A percentile compares a stretch with the other conserved stretches of the same genome.
phyloP scores from a whole-genome alignment of 1,140 invertebrate species.

The Eupeodes corollae region DNA sequence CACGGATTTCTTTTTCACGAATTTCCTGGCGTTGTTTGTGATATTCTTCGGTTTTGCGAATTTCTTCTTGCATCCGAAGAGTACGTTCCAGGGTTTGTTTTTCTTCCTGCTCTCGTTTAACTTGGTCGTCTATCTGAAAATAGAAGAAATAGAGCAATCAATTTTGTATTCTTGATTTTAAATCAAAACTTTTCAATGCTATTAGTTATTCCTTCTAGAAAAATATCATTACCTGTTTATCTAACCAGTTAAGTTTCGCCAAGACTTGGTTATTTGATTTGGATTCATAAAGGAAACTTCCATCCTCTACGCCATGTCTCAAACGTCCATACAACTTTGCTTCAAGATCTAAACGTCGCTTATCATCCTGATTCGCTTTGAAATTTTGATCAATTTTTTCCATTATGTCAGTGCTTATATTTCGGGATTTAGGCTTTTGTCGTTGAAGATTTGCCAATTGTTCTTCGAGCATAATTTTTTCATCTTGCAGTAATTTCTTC shows the following conservation, averaged over 20 bases:
- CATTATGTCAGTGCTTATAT: slow-evolving; percentile 22
- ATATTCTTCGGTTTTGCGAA: slow-evolving; percentile 19
- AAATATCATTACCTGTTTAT: slow-evolving; percentile 28
- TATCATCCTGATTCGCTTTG: slow-evolving; percentile 37
- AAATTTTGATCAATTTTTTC: slow-evolving; percentile 34
- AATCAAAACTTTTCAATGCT: too few species aligned
- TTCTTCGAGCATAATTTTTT: slow-evolving; percentile 36
- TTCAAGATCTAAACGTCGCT: slow-evolving; percentile 39
- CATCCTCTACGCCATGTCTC: slow-evolving; percentile 33
- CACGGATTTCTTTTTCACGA: slow-evolving; percentile 25
- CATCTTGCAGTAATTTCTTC: slow-evolving; percentile 39
- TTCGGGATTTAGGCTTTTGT: slow-evolving; percentile 1
- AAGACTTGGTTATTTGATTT: slow-evolving; percentile 32
- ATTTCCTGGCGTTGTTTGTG: slow-evolving; percentile 26
- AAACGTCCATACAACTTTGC: slow-evolving; percentile 41
- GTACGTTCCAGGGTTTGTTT: slow-evolving; percentile 27
- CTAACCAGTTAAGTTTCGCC: slow-evolving; percentile 42
- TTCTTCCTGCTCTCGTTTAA: slow-evolving; percentile 37
- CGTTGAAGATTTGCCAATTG: slow-evolving; percentile 34
- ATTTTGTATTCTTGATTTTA: too few species aligned
- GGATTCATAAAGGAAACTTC: slow-evolving; percentile 33
- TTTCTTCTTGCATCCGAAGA: slow-evolving; percentile 34
- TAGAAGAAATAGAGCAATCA: too few species aligned
- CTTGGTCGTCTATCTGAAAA: slow-evolving; percentile 36
- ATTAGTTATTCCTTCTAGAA: background rate